Conservation (phyloP, 2,797 vertebrate species). For the Columba guinea region DNA sequence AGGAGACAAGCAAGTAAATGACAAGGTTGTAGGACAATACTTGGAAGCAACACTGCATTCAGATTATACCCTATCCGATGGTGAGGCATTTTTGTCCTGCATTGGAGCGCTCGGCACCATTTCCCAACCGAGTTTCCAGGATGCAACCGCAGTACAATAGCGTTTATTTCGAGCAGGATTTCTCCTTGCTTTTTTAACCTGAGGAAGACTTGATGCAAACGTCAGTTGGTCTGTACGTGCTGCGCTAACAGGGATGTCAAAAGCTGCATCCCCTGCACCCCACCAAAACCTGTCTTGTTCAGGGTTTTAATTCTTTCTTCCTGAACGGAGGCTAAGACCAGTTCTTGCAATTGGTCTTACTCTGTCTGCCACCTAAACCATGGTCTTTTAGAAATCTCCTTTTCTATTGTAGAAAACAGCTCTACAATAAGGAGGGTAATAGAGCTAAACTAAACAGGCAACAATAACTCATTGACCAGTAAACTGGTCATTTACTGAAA, state of each 20-base stretch:
- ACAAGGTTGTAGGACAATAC: slow-evolving; percentile 45
- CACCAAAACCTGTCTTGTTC: accelerated
- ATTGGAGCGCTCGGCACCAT: not conserved
- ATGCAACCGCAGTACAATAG: not conserved
- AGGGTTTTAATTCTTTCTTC: not conserved
- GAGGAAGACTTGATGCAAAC: not conserved
- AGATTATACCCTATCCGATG: not conserved
- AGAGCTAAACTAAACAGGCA: not conserved
- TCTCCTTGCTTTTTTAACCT: not conserved
- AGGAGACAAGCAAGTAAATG: not conserved
- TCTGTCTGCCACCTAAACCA: not conserved
- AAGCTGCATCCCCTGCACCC: not conserved
- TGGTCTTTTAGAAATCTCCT: not conserved
- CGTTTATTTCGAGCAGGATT: not conserved
- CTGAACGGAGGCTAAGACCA: not conserved
- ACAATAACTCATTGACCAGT: not conserved
- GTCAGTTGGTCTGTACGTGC: not conserved
- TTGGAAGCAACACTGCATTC: slow-evolving; percentile 20
- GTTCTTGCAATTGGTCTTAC: not conserved
- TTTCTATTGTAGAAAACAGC: not conserved
- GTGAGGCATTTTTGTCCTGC: not conserved
- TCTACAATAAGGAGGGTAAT: not conserved
- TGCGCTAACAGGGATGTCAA: not conserved
- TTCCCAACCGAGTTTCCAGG: not conserved
- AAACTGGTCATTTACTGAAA: not conserved